Evolutionary conservation across 2,113 vertebrate species (phyloP).

Genomic region (Geococcyx californianus): DNA sequence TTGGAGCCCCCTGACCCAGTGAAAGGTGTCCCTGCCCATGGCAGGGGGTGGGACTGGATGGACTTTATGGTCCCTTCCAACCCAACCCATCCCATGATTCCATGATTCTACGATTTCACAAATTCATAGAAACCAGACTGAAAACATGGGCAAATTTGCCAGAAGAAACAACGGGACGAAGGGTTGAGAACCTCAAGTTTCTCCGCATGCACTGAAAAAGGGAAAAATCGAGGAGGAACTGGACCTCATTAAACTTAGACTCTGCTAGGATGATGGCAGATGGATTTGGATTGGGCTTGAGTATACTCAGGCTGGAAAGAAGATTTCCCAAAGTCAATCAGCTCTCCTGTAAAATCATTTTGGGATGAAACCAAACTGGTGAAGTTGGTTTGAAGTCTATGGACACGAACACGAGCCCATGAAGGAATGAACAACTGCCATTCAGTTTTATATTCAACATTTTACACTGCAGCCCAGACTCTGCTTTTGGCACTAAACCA

Average conservation of each 20-base stretch:
- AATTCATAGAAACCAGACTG: background rate
- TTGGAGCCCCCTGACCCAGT: too few species aligned
- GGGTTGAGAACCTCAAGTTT: background rate
- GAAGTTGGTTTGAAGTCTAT: background rate
- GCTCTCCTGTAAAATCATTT: background rate
- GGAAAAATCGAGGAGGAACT: background rate
- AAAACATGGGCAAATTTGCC: background rate
- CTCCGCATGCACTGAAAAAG: too few species aligned
- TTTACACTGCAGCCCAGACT: background rate
- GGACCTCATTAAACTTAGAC: background rate
- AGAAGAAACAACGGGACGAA: background rate
- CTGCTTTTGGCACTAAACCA: background rate
- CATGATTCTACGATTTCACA: background rate
- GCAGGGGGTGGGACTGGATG: too few species aligned
- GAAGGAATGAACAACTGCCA: background rate
- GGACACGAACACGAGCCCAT: background rate
- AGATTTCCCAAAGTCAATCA: background rate
- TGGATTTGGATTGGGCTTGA: background rate
- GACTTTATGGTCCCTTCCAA: too few species aligned
- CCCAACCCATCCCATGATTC: too few species aligned
- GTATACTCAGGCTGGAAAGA: background rate
- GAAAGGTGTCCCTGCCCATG: too few species aligned
- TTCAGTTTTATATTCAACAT: background rate
- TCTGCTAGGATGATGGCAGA: background rate
- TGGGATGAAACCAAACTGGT: background rate